Evolutionary conservation across 37 sponge, comb jelly and placozoan species (phyloP).

Genomic region (Amphimedon queenslandica): DNA sequence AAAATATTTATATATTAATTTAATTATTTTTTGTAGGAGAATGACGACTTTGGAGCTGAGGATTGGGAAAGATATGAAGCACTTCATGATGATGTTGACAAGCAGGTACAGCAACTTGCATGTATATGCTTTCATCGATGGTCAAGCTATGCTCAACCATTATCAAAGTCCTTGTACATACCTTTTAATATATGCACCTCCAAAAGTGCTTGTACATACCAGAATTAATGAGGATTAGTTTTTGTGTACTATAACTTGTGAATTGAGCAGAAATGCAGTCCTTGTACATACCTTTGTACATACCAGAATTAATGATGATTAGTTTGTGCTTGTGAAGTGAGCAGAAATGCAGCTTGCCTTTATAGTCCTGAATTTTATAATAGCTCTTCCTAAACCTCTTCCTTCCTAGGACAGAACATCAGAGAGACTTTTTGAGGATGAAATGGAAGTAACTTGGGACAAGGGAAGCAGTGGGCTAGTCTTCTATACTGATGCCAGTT

Average conservation of each 20-base stretch:
- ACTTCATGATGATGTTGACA: slow-evolving; percentile 78
- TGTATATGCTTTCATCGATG: neutral
- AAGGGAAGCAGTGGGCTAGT: slow-evolving; percentile 94
- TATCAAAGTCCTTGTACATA: neutral
- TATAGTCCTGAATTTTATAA: no score
- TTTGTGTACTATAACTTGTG: no score
- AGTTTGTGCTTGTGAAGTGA: no score
- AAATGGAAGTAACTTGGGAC: slow-evolving; percentile 93
- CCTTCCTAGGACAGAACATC: slow-evolving; percentile 71
- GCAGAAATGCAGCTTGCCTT: no score
- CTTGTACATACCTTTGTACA: no score
- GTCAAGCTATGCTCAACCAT: neutral
- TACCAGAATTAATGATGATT: no score
- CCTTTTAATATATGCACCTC: no score
- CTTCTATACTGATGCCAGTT: slow-evolving; percentile 89
- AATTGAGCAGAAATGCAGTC: no score
- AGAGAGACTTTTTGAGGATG: slow-evolving; percentile 83
- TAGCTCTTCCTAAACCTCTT: no score
- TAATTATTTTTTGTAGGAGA: slow-evolving; percentile 17
- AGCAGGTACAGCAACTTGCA: slow-evolving; percentile 59
- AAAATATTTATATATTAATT: neutral
- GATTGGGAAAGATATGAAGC: slow-evolving; percentile 95
- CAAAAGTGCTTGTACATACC: neutral
- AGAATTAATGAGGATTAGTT: no score
- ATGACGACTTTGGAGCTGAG: slow-evolving; percentile 89